Percentiles rank a stretch among this genome's conserved stretches.
These are phyloP conservation scores for Drosophila recens DNA, from an alignment of 2,888 invertebrate genomes.

Conservation along the genomic window DNA sequence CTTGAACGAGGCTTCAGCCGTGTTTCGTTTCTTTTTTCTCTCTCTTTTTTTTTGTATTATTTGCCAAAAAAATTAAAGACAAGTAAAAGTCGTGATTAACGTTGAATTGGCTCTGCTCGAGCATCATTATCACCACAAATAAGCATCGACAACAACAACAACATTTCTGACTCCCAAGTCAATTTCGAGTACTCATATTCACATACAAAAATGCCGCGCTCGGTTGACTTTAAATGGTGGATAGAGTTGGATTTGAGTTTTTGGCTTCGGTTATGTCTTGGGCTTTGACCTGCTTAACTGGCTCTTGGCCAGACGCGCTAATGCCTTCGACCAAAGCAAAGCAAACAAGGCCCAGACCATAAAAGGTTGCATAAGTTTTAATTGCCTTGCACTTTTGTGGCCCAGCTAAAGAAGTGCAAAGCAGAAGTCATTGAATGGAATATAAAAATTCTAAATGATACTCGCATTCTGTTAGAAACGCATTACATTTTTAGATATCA, in stretches of 20 bases:
- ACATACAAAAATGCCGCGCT: conserved; percentile 74
- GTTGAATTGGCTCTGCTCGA: conserved; percentile 73
- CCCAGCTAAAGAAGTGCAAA: conserved; percentile 3
- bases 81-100: conserved; percentile 81
- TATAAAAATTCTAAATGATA: not conserved
- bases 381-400: conserved; percentile 46
- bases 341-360: conserved; percentile 45
- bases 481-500: not conserved
- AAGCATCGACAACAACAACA: conserved; percentile 35
- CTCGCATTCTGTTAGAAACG: not conserved
- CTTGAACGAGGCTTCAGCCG: conserved; percentile 46
- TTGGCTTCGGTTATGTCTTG: conserved; percentile 19
- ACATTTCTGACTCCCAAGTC: conserved; percentile 37
- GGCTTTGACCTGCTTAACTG: conserved; percentile 13
- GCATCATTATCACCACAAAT: conserved; percentile 72
- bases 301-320: conserved; percentile 34
- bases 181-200: conserved; percentile 50
- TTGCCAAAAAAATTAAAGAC: conserved; percentile 84
- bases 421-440: conserved; percentile 9
- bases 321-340: conserved; percentile 52
- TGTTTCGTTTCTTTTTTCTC: conserved; percentile 30
- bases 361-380: conserved; percentile 55
- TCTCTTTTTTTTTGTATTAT: conserved; percentile 58
- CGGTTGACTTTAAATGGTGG: conserved; percentile 78
- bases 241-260: conserved; percentile 47